Percentiles rank a stretch among this genome's conserved stretches.
phyloP scores from a whole-genome alignment of 2,888 invertebrate genomes.

The Junonia oenone region DNA sequence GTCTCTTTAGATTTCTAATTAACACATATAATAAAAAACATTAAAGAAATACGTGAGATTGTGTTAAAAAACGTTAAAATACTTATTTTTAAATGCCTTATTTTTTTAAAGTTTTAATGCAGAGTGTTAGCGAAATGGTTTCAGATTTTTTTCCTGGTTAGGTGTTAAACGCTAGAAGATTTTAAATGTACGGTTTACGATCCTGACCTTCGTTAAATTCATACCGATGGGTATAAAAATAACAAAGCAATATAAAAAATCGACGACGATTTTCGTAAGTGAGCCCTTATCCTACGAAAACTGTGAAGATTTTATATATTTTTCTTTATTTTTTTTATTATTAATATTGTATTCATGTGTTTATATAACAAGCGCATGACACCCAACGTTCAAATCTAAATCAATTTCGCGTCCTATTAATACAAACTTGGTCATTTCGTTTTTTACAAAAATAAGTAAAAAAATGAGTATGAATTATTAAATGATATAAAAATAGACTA shows the following conservation, averaged over 20 bases:
- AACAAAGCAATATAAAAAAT: slow-evolving; percentile 51
- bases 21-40: slow-evolving; percentile 22
- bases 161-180: slow-evolving; percentile 23
- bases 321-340: slow-evolving; percentile 20
- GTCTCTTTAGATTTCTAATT: slow-evolving; percentile 59
- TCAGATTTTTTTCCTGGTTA: slow-evolving; percentile 27
- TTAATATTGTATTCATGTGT: slow-evolving; percentile 25
- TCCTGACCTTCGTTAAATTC: slow-evolving; percentile 36
- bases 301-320: slow-evolving; percentile 49
- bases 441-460: slow-evolving; percentile 41
- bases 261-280: slow-evolving; percentile 46
- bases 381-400: slow-evolving; percentile 33
- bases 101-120: slow-evolving; percentile 37
- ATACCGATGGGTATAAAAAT: slow-evolving; percentile 16
- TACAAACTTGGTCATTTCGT: slow-evolving; percentile 66
- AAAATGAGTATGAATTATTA: slow-evolving; percentile 36
- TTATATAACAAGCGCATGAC: slow-evolving; percentile 31
- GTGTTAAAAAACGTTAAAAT: slow-evolving; percentile 56
- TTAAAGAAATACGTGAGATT: slow-evolving; percentile 33
- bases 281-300: slow-evolving; percentile 59
- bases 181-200: slow-evolving; percentile 23
- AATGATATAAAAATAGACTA: slow-evolving; percentile 42
- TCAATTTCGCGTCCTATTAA: slow-evolving; percentile 44
- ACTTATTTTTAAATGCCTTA: slow-evolving; percentile 31
- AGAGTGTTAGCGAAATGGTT: slow-evolving; percentile 53